Evolutionary conservation across 2,113 vertebrate genomes (phyloP), one percentile per base, ranked within the genome.

Genomic region (Cromileptes altivelis): DNA sequence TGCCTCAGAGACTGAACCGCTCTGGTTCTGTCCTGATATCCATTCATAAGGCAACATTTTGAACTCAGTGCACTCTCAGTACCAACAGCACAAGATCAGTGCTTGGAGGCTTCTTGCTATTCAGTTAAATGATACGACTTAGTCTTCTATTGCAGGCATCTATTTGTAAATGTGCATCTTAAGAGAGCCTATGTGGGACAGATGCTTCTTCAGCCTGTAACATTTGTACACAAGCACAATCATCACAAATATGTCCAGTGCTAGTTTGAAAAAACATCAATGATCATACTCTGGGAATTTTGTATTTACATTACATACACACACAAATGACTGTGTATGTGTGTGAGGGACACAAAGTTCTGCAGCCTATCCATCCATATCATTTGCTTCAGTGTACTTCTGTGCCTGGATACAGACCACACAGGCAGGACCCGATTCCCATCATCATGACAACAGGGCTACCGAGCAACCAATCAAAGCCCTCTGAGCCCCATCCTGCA

Each of bases 371-470:
- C 81, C 80, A 91, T 92, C 82, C 72, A 50, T 83, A 86, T 87
- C 76, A 78, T 86, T 90, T 89, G 80, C 90, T 85, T 84, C 80
- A 74, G 84, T 79, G 75, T 88, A 85, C 88, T 90, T 78, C 84
- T 90, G 86, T 25, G 89, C 94, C 89, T 95, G 91, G 93, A 94
- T 94, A 95, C 94, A 94, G 94, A 92, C 90, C 92, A 89, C 93
- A 91, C 91, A 93, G 76, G 33, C 91, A 86, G 87, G 70, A 81
- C 89, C 90, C 63, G 80, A 90, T 87, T 95, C 89, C 70, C 91
- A 93, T 92, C 93, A 92, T 93, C 92, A 90, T 94, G 91, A 92
- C 92, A 93, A 94, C 89, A 88, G 90, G 62, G 84, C 87, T 79
- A 33, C 80, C 57, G 18, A 52, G 75, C 82, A 88, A 81, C 95